phyloP scores from a whole-genome alignment of 1,140 invertebrate species.

The Cyphomyrmex costatus region DNA sequence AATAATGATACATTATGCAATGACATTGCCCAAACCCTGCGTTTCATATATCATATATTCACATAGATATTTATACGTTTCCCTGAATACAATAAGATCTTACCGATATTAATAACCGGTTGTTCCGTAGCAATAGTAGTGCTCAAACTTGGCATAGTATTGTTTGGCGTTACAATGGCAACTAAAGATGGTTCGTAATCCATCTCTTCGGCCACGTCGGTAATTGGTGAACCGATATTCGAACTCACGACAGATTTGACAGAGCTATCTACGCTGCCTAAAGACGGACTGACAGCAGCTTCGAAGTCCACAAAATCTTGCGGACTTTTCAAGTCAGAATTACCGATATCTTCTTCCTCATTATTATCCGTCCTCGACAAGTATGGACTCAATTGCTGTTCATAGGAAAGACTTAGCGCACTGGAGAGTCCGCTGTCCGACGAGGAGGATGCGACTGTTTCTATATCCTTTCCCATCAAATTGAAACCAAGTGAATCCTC shows the following conservation, averaged over 20 bases:
- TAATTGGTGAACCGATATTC: slow-evolving; percentile 79
- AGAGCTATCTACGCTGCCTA: slow-evolving; percentile 80
- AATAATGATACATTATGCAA: neutral
- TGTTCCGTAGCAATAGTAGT: slow-evolving; percentile 31
- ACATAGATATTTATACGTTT: neutral
- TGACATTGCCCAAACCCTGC: neutral
- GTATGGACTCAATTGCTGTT: slow-evolving; percentile 82
- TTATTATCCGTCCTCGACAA: slow-evolving; percentile 67
- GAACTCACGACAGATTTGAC: slow-evolving; percentile 80
- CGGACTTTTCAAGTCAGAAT: slow-evolving; percentile 77
- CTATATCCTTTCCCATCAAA: slow-evolving; percentile 80
- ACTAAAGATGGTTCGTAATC: slow-evolving; percentile 79
- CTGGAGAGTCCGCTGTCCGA: slow-evolving; percentile 83
- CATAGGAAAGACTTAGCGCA: slow-evolving; percentile 80
- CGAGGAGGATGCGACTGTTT: slow-evolving; percentile 79
- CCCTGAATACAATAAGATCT: neutral
- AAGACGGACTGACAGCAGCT: slow-evolving; percentile 78
- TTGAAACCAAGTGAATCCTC: slow-evolving; percentile 75
- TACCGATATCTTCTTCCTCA: slow-evolving; percentile 80
- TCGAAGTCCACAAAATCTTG: slow-evolving; percentile 81
- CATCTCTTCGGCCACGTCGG: slow-evolving; percentile 77
- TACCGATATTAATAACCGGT: slow-evolving; percentile 63
- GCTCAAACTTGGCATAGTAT: slow-evolving; percentile 38
- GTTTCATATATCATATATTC: neutral
- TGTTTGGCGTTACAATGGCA: slow-evolving; percentile 77